These are phyloP conservation scores for Ploceus nigricollis DNA, from an alignment of 2,113 vertebrate genomes.

Conservation along the genomic window DNA sequence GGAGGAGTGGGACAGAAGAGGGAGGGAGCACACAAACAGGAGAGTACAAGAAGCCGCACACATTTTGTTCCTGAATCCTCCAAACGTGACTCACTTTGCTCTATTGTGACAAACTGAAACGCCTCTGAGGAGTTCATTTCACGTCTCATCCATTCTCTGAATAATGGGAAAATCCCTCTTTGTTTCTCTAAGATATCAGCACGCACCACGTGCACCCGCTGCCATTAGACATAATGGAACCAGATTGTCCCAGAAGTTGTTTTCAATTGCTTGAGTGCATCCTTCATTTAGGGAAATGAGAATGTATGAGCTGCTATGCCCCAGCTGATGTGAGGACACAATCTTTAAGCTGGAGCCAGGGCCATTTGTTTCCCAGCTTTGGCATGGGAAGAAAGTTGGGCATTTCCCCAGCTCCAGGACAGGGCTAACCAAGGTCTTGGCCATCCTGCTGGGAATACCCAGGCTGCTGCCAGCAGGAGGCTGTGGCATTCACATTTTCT, in stretches of 20 bases:
- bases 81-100: slow-evolving; percentile 59
- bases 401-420: neutral
- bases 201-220: slow-evolving; percentile 22
- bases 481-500: no score
- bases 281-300: slow-evolving; percentile 76
- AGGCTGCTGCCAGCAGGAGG: neutral
- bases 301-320: slow-evolving; percentile 64
- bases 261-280: slow-evolving; percentile 79
- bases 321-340: neutral
- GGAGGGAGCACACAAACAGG: neutral
- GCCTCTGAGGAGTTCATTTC: slow-evolving; percentile 73
- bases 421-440: neutral
- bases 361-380: neutral
- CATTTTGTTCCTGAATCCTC: slow-evolving; percentile 45
- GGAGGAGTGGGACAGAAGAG: neutral
- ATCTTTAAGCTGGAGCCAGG: neutral
- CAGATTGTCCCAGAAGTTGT: slow-evolving; percentile 75
- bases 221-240: slow-evolving; percentile 76
- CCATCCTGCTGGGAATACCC: neutral
- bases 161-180: slow-evolving; percentile 73
- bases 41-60: neutral
- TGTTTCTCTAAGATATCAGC: slow-evolving; percentile 67
- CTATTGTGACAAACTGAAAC: slow-evolving; percentile 67
- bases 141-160: slow-evolving; percentile 71
- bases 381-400: neutral